Percentiles rank a stretch among this genome's conserved stretches.
These are phyloP conservation scores for Phylloscopus whistleri DNA, from an alignment of 2,113 vertebrate species.

Conservation along the genomic window DNA sequence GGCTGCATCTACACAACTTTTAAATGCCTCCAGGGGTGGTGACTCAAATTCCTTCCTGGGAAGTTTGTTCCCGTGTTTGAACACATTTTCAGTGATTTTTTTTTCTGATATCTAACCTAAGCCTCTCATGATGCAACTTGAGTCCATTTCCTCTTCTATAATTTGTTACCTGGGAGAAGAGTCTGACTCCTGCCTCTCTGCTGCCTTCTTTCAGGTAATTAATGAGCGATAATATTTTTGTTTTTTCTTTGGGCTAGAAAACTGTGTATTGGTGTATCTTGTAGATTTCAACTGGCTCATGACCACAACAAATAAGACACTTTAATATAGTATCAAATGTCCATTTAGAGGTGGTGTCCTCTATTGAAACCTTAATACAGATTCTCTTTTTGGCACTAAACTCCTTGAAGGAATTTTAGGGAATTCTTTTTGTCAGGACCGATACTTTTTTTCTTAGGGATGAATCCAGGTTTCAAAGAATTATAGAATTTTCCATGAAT, in stretches of 20 bases:
- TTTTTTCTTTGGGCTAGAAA: background rate
- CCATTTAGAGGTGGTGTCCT: background rate
- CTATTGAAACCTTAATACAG: background rate
- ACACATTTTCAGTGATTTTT: background rate
- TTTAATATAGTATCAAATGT: background rate
- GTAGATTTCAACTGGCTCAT: background rate
- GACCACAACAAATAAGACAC: background rate
- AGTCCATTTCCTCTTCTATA: background rate
- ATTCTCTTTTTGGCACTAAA: background rate
- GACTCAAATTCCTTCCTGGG: background rate
- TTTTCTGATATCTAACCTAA: background rate
- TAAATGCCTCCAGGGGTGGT: background rate
- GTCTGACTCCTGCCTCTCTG: accelerated
- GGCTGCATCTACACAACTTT: background rate
- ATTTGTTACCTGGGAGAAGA: background rate
- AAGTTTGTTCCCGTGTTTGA: background rate
- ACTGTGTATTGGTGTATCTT: background rate
- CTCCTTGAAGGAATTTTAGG: background rate
- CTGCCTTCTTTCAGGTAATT: background rate
- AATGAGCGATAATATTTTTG: background rate
- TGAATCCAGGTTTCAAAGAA: background rate
- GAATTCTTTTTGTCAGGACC: background rate
- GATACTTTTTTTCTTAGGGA: background rate
- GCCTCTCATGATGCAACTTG: background rate
- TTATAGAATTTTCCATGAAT: background rate